Base-by-base conservation (phyloP, 2,888 invertebrate species). In the Prosopocoilus inquinatus region DNA sequence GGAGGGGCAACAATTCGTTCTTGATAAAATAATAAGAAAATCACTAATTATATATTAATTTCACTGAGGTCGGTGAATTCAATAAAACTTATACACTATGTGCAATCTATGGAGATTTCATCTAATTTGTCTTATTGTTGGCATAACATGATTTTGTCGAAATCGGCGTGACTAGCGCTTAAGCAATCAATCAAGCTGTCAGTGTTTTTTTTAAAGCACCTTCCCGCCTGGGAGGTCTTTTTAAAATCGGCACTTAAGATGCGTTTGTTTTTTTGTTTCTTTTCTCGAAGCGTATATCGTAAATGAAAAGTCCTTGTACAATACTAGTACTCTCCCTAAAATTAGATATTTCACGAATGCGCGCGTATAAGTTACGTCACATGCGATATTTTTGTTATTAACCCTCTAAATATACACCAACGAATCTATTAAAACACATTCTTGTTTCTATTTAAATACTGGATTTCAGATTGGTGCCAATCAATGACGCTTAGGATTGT, bases 51-150 rank as follows among this genome's bases (percentile, higher is more conserved):
- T 28, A 28, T 28, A 3, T 28, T 28, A 28, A 5, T 28, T 28
- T 28, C 5, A 28, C 5, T 5, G 3, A 28, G 20, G 3, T 7
- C 20, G 5, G 3, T 7, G 5, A 5, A 28, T 28, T 28, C 20
- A 28, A 28, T 7, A 28, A 28, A 13, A 13, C n/a, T n/a, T n/a
- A n/a, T n/a, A n/a, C n/a, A n/a, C n/a, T 16, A 16, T 41, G 3
- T 41, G 15, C 9, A 41, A 16, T 41, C 41, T 51, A 63, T 65
- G 57, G 59, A 66, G 63, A 51, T 62, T 59, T 63, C 61, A 59
- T 62, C 57, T 61, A 66, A 66, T 66, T 66, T 66, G 65, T 66
- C 63, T 65, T 59, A 65, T 64, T 66, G 64, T 64, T 64, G 63
- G 60, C 64, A 61, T 54, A 55, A 57, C 52, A 58, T 54, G 60